A percentile compares a stretch with the other conserved stretches of the same genome.
phyloP scores from a whole-genome alignment of 2,888 invertebrate genomes.

The Pseudococcus jackbeardsleyi region DNA sequence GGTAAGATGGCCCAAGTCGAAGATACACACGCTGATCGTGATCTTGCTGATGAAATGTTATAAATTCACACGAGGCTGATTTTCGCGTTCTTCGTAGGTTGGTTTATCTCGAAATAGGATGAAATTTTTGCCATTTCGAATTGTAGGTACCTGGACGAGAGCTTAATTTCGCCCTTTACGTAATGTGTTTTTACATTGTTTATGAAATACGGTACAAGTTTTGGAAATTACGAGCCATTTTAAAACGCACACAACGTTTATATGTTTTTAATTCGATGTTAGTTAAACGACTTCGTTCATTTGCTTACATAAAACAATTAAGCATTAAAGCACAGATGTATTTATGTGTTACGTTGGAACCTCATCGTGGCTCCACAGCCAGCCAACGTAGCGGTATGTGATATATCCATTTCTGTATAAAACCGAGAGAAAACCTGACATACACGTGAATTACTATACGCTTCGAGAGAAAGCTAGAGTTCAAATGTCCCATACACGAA shows the following conservation, averaged over 20 bases:
- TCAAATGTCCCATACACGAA: constrained; percentile 46
- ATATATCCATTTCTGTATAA: constrained; percentile 45
- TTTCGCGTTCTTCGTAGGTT: neutral
- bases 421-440: constrained; percentile 37
- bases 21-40: neutral
- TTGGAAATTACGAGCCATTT: constrained; percentile 36
- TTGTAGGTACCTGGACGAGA: neutral
- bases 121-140: neutral
- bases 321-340: neutral
- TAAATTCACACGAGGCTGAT: neutral
- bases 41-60: neutral
- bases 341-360: neutral
- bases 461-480: constrained; percentile 44
- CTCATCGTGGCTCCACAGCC: neutral
- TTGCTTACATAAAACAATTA: constrained; percentile 50
- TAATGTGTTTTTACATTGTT: constrained; percentile 25
- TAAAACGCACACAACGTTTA: constrained; percentile 4
- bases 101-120: neutral
- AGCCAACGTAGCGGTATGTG: neutral
- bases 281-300: constrained; percentile 42
- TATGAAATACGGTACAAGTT: constrained; percentile 50
- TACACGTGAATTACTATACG: constrained; percentile 31
- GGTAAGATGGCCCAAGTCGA: neutral
- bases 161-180: neutral
- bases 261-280: constrained; percentile 46